Percentiles rank a stretch among this genome's conserved stretches.
These are phyloP conservation scores for Antennarius maculatus DNA, from an alignment of 2,797 vertebrate genomes.

Conservation along the genomic window DNA sequence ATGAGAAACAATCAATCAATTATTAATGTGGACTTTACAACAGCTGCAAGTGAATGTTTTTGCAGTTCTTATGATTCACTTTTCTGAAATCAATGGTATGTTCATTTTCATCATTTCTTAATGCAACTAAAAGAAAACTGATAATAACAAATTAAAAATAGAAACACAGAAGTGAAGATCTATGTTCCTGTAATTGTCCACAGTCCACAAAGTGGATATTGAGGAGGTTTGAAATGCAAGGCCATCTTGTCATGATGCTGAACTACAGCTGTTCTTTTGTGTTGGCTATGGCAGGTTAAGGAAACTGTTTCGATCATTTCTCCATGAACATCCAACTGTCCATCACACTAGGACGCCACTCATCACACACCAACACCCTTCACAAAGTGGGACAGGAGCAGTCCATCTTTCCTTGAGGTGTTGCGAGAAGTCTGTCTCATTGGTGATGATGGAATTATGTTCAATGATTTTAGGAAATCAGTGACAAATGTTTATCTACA, in stretches of 20 bases:
- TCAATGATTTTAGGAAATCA: no score
- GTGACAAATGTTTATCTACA: no score
- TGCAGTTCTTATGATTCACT: no score
- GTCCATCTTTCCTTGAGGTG: neutral
- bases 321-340: slow-evolving; percentile 24
- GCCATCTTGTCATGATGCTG: neutral
- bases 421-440: slow-evolving; percentile 17
- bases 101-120: neutral
- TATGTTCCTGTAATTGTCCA: no score
- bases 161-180: neutral
- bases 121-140: neutral
- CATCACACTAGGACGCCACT: slow-evolving; percentile 34
- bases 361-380: neutral
- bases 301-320: slow-evolving; percentile 25
- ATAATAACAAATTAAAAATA: neutral
- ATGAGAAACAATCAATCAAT: no score
- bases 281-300: slow-evolving; percentile 47
- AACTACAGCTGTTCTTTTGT: slow-evolving; percentile 22
- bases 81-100: no score
- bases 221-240: neutral
- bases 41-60: no score
- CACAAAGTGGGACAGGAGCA: neutral
- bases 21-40: neutral
- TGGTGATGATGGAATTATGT: neutral
- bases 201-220: neutral